Evolutionary conservation across 2,888 invertebrate genomes (phyloP).

Genomic region (Sipha maydis): DNA sequence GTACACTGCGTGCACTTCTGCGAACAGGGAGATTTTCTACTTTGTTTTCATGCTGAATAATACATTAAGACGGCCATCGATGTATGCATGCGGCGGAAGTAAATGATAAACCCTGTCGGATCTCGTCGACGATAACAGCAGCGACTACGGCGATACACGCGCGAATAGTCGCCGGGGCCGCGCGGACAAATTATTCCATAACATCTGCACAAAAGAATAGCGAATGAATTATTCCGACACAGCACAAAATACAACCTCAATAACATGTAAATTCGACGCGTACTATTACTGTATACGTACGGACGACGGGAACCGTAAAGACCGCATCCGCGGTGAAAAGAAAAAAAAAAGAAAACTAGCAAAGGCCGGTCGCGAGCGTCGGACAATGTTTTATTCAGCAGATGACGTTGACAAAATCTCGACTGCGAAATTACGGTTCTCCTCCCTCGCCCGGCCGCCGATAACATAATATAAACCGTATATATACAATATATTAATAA

Average conservation of each 20-base stretch:
- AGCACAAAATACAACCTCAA: constrained; percentile 51
- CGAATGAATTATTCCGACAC: constrained; percentile 52
- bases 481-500: background rate
- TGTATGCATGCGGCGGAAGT: background rate
- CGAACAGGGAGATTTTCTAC: background rate
- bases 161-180: background rate
- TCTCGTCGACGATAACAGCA: background rate
- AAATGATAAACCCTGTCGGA: background rate
- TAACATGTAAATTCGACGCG: constrained; percentile 53
- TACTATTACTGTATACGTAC: background rate
- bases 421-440: constrained; percentile 17
- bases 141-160: too few relatives aligned
- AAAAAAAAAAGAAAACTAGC: constrained; percentile 2
- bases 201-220: constrained; percentile 50
- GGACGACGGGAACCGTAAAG: background rate
- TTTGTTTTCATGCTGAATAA: constrained; percentile 31
- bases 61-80: background rate
- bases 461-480: too few relatives aligned
- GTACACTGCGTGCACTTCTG: too few relatives aligned
- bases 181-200: constrained; percentile 47
- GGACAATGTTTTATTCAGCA: constrained; percentile 58
- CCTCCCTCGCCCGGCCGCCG: too few relatives aligned
- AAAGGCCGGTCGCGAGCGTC: constrained; percentile 24
- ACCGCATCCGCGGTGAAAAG: background rate
- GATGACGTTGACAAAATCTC: constrained; percentile 57